Evolutionary conservation across 2,113 vertebrate species (phyloP).

Genomic region (Plecturocebus donacophilus): DNA sequence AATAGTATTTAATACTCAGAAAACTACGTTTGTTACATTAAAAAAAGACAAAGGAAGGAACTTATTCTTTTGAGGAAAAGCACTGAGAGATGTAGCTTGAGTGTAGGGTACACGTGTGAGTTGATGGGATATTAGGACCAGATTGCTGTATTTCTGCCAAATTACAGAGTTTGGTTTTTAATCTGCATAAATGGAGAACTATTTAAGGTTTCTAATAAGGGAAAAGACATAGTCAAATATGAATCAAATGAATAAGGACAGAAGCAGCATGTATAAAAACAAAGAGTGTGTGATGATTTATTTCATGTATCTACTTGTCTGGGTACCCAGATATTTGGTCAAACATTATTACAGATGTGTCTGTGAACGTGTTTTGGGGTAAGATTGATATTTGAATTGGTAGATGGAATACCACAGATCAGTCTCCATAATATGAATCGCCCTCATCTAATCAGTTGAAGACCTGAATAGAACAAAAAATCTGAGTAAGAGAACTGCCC

Average conservation of each 20-base stretch:
- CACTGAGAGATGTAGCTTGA: not conserved
- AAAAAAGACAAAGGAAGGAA: not conserved
- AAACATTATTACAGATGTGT: not conserved
- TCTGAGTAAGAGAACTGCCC: not conserved
- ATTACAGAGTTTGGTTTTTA: not conserved
- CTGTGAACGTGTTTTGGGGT: not conserved
- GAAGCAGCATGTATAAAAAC: not conserved
- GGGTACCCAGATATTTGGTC: not conserved
- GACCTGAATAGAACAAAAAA: not conserved
- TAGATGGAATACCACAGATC: not conserved
- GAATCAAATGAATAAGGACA: not conserved
- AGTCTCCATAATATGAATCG: too few species aligned
- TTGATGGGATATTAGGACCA: too few species aligned
- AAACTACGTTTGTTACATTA: not conserved
- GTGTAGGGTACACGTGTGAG: not conserved
- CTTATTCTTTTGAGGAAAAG: not conserved
- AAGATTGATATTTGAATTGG: not conserved
- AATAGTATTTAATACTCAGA: not conserved
- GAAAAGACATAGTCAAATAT: not conserved
- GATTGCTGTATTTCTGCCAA: not conserved
- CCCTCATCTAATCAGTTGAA: not conserved
- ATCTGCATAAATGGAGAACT: not conserved
- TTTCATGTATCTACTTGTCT: not conserved
- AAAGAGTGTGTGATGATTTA: not conserved
- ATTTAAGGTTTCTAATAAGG: not conserved